A percentile compares a stretch with the other conserved stretches of the same genome.
These are phyloP conservation scores for Antheraea yamamai DNA, from an alignment of 2,888 invertebrate genomes.

Conservation along the genomic window DNA sequence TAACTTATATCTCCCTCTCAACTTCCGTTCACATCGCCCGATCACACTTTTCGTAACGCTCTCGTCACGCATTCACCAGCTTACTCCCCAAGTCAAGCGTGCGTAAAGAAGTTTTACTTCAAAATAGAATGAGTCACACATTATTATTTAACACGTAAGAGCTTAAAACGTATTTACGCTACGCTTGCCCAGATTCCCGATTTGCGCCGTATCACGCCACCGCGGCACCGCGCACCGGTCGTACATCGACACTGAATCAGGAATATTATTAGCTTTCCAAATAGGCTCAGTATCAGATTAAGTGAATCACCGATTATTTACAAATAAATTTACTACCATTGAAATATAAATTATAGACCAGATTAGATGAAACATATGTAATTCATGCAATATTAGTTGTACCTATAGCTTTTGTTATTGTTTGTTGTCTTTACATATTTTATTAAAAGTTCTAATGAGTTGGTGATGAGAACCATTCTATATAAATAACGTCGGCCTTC, in stretches of 20 bases:
- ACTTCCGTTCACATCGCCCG: too few species aligned
- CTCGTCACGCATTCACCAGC: too few species aligned
- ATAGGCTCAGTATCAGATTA: background rate
- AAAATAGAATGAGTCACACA: background rate
- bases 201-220: slow-evolving; percentile 4
- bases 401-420: too few species aligned
- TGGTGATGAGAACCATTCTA: too few species aligned
- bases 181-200: slow-evolving; percentile 5
- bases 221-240: background rate
- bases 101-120: background rate
- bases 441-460: too few species aligned
- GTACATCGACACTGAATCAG: background rate
- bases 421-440: background rate
- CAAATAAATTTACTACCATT: background rate
- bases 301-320: background rate
- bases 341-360: background rate
- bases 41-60: too few species aligned
- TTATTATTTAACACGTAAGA: background rate
- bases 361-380: background rate
- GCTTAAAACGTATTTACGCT: slow-evolving; percentile 3
- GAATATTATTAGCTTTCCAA: slow-evolving; percentile 11
- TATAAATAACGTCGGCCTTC: too few species aligned
- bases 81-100: too few species aligned
- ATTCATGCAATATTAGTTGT: background rate
- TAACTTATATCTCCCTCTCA: too few species aligned